Evolutionary conservation across 2,888 invertebrate species (phyloP), one percentile per base, ranked within the genome.

Genomic region (Yponomeuta malinellus): DNA sequence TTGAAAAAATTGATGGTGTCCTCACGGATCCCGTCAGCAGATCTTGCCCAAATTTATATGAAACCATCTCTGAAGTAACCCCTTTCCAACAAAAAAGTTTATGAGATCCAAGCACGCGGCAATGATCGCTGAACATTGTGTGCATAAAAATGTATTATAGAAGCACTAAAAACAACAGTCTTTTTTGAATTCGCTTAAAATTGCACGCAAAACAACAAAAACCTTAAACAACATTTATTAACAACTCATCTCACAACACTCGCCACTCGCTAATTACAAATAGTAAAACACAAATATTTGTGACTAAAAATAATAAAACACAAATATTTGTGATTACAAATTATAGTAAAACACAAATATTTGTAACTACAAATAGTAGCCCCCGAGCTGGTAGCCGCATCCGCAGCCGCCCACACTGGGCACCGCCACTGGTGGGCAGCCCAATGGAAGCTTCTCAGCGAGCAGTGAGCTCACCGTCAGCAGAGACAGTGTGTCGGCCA

Each of bases 401-500:
- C 64, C 48, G 70, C 73, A 69, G 63, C 73, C 69, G 71, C 71
- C 71, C 69, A 33, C 23, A 71, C 72, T 69, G 0, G 75, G 78
- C 75, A 0, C 78, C 71, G 4, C 73, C 0, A 82, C 70, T 0
- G 81, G 73, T 2, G 79, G 77, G 0, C 83, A 77, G 15, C 73
- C 76, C 0, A 82, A 71, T 0, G 90, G 89, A 12, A 90, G 74
- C 68, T 82, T 82, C 2, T 89, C 86, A 2, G 87, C 78, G 0
- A 90, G 70, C 0, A 90, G 76, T 69, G 84, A 85, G 79, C 84
- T 85, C 0, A 90, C 88, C 1, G 90, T 89, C 29, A 90, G 79
- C 6, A 90, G 76, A 1, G 88, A 86, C 0, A 90, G 77, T 0
- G 89, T 89, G 43, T 90, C 90, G 63, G 87, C 89, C 0, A 90